A percentile compares a stretch with the other conserved stretches of the same genome.
Conservation (phyloP, 2,888 invertebrate genomes). For the Tenthredo mesomela region DNA sequence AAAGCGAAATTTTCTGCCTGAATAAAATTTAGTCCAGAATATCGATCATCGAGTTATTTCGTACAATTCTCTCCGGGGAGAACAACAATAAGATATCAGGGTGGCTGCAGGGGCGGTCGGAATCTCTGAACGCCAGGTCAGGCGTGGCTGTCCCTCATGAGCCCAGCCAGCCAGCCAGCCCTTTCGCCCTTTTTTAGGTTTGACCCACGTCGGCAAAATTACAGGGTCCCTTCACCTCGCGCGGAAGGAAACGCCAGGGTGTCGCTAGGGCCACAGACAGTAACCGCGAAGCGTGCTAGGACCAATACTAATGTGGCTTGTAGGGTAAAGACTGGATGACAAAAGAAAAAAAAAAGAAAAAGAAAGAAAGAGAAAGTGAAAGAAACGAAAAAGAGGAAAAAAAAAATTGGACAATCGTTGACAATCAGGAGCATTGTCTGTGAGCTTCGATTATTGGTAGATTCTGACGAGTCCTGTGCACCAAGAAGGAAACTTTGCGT, state of each 20-base stretch:
- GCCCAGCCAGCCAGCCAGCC: constrained; percentile 28
- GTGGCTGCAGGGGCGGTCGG: neutral
- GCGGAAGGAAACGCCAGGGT: constrained; percentile 72
- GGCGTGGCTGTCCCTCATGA: constrained; percentile 30
- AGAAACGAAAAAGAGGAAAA: constrained; percentile 57
- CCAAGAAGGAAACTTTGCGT: constrained; percentile 18
- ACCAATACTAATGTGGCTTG: constrained; percentile 35
- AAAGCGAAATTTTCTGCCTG: neutral
- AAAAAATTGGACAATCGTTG: constrained; percentile 70
- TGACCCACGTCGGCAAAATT: constrained; percentile 74
- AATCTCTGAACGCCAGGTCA: constrained; percentile 16
- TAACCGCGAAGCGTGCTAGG: constrained; percentile 52
- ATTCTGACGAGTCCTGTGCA: neutral
- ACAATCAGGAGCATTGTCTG: constrained; percentile 76
- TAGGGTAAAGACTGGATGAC: constrained; percentile 52
- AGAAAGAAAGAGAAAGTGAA: constrained; percentile 63
- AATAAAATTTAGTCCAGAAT: neutral
- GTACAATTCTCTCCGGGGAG: neutral
- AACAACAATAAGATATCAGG: constrained; percentile 19
- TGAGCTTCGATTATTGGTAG: constrained; percentile 61
- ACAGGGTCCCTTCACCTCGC: constrained; percentile 72
- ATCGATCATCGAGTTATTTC: neutral
- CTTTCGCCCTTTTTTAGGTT: constrained; percentile 66
- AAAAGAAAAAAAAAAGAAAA: constrained; percentile 57
- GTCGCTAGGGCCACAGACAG: constrained; percentile 61